Evolutionary conservation across 2,888 invertebrate species (phyloP).

Genomic region (Microctonus brassicae): DNA sequence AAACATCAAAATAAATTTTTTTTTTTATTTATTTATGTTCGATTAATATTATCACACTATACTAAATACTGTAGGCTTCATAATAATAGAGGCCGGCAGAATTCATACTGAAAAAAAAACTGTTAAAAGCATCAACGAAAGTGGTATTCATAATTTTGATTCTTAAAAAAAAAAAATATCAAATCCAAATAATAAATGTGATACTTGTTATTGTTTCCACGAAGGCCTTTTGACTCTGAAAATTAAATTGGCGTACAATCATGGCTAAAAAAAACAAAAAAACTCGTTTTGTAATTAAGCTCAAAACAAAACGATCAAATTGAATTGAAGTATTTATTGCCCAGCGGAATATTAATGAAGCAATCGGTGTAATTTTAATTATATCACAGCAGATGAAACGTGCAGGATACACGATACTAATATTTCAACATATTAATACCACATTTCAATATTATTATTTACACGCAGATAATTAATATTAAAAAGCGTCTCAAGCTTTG

Average conservation of each 20-base stretch:
- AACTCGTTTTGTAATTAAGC: not conserved
- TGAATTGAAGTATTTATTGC: too few relatives aligned
- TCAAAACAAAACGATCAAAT: not conserved
- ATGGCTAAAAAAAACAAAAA: not conserved
- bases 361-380: not conserved
- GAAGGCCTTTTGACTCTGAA: not conserved
- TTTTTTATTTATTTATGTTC: not conserved
- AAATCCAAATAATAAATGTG: not conserved
- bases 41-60: not conserved
- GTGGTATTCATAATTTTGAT: not conserved
- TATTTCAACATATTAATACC: not conserved
- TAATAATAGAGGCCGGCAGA: not conserved
- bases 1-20: not conserved
- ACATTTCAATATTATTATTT: not conserved
- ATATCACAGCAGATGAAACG: not conserved
- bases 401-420: not conserved
- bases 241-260: not conserved
- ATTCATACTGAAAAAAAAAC: too few relatives aligned
- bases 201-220: not conserved
- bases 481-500: conserved; percentile 9
- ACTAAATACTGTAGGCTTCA: not conserved
- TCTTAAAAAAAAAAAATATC: too few relatives aligned
- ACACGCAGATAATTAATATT: not conserved
- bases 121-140: not conserved
- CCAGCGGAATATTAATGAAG: not conserved